These are phyloP conservation scores for Anneissia japonica DNA, from an alignment of 35 echinoderm and acorn worm species.

Conservation along the genomic window DNA sequence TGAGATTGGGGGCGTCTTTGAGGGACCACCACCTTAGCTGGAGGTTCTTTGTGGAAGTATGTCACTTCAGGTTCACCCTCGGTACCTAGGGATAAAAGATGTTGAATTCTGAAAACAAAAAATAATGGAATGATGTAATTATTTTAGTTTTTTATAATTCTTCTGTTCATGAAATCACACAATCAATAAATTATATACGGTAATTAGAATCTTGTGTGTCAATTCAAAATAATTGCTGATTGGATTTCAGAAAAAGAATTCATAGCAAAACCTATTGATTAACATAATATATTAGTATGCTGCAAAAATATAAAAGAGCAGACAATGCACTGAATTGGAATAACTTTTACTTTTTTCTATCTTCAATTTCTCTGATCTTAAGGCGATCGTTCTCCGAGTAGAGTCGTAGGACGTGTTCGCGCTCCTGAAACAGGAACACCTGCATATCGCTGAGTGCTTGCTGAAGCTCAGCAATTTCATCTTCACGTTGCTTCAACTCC, in stretches of 20 bases:
- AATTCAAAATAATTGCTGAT: too few species aligned
- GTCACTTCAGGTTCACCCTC: constrained; percentile 74
- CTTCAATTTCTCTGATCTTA: constrained; percentile 88
- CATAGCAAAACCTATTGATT: too few species aligned
- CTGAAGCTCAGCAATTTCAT: constrained; percentile 92
- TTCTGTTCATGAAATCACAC: too few species aligned
- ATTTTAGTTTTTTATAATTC: too few species aligned
- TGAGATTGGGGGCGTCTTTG: constrained; percentile 65
- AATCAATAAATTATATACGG: too few species aligned
- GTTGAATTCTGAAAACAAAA: constrained; percentile 61
- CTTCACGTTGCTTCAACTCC: constrained; percentile 88
- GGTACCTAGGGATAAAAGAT: constrained; percentile 60
- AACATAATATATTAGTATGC: too few species aligned
- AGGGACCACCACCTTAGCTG: constrained; percentile 61
- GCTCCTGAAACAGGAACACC: constrained; percentile 89
- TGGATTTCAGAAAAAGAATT: too few species aligned
- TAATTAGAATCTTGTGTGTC: too few species aligned
- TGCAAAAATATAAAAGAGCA: too few species aligned
- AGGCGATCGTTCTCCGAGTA: constrained; percentile 92
- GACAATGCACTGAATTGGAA: too few species aligned
- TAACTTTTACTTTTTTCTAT: constrained; percentile 88
- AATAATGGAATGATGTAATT: too few species aligned
- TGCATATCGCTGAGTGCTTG: constrained; percentile 98
- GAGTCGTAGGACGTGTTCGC: constrained; percentile 84
- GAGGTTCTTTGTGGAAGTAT: constrained; percentile 93